A percentile compares a stretch with the other conserved stretches of the same genome.
Evolutionary conservation across 2,888 invertebrate genomes (phyloP).

Genomic region (Carpatolechia fugitivella): DNA sequence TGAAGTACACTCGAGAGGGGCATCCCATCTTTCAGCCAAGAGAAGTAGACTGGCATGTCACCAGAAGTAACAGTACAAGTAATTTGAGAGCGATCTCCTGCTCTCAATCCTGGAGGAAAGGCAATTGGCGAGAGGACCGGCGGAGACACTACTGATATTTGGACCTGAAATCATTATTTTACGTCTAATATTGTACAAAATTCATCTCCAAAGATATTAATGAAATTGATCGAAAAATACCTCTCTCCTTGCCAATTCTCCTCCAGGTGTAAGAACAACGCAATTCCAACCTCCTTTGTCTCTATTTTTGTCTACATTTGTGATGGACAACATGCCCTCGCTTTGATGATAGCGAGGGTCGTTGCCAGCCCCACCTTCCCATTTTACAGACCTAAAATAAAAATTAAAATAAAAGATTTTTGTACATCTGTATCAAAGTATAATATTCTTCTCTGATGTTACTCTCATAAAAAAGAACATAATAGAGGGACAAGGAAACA

Average conservation of each 20-base stretch:
- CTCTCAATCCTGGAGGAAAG: constrained; percentile 89
- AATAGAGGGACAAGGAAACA: too few relatives aligned
- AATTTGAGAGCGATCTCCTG: constrained; percentile 87
- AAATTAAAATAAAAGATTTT: too few relatives aligned
- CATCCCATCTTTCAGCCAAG: constrained; percentile 82
- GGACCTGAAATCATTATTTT: constrained; percentile 43
- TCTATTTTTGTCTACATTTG: constrained; percentile 80
- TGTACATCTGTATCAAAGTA: too few relatives aligned
- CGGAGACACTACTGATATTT: constrained; percentile 78
- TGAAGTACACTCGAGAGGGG: constrained; percentile 82
- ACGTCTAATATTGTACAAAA: not conserved
- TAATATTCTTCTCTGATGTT: too few relatives aligned
- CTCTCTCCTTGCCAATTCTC: constrained; percentile 87
- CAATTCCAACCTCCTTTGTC: constrained; percentile 91
- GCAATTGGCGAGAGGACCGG: constrained; percentile 92
- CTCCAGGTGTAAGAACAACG: constrained; percentile 85
- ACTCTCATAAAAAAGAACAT: too few relatives aligned
- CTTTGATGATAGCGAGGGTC: constrained; percentile 71
- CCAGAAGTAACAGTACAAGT: constrained; percentile 90
- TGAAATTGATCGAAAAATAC: constrained; percentile 67
- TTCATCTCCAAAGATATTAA: not conserved
- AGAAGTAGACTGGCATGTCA: constrained; percentile 83
- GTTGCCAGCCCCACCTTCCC: constrained; percentile 80
- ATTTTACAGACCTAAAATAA: constrained; percentile 78
- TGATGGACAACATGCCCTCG: constrained; percentile 81